Percentiles rank a stretch among this genome's conserved stretches.
Evolutionary conservation across 37 sponge, comb jelly and placozoan species (phyloP).

Genomic region (Halichondria panicea): DNA sequence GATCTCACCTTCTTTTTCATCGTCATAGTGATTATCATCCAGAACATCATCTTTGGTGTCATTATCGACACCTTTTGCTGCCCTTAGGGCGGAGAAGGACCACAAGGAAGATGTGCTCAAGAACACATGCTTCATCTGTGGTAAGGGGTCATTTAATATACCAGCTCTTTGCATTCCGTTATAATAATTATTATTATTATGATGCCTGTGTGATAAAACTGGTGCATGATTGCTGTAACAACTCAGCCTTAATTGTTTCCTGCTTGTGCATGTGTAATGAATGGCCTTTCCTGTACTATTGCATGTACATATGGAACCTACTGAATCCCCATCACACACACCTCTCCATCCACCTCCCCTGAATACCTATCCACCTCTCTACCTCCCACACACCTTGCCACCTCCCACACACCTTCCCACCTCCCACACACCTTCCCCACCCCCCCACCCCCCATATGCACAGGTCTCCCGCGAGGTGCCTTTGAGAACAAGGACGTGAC

Average conservation of each 20-base stretch:
- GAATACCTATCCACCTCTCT: too few species aligned
- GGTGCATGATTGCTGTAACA: too few species aligned
- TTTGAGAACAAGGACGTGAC: conserved; percentile 99
- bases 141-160: conserved; percentile 25
- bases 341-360: too few species aligned
- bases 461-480: conserved; percentile 74
- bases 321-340: too few species aligned
- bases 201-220: too few species aligned
- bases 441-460: background rate
- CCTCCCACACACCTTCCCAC: background rate
- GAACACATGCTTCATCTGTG: conserved; percentile 98
- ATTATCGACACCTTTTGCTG: conserved; percentile 99
- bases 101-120: conserved; percentile 82
- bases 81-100: conserved; percentile 87
- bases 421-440: background rate
- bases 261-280: too few species aligned
- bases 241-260: too few species aligned
- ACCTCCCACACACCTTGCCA: too few species aligned
- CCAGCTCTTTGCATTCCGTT: background rate
- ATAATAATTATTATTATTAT: too few species aligned
- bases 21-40: conserved; percentile 95
- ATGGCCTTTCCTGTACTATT: too few species aligned
- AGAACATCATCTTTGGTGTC: conserved; percentile 98
- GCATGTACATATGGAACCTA: too few species aligned
- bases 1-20: conserved; percentile 94